Percentiles rank a stretch among this genome's conserved stretches.
Evolutionary conservation across 1,140 invertebrate genomes (phyloP).

Genomic region (Lucilia cuprina): DNA sequence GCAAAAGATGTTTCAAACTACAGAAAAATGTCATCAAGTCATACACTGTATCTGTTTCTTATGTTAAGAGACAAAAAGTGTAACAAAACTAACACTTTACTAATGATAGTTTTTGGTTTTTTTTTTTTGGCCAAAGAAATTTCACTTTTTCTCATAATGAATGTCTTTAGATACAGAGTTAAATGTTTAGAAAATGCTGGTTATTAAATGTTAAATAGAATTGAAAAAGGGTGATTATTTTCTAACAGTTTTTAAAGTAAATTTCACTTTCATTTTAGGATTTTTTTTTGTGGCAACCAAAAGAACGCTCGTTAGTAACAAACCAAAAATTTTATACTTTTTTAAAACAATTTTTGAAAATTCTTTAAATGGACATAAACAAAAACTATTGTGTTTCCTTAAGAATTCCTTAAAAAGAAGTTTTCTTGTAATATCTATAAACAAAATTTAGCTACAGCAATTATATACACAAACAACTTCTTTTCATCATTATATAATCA

Average conservation of each 20-base stretch:
- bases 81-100: background rate
- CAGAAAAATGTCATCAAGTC: background rate
- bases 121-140: background rate
- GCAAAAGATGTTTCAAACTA: background rate
- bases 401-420: too few species aligned
- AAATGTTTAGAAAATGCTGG: background rate
- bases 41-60: background rate
- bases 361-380: too few species aligned
- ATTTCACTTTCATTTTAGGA: too few species aligned
- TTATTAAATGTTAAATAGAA: background rate
- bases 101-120: background rate
- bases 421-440: too few species aligned
- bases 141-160: background rate
- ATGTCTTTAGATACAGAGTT: too few species aligned
- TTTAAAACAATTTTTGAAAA: background rate
- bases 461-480: constrained; percentile 13
- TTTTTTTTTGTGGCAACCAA: background rate
- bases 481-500: too few species aligned
- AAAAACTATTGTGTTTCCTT: too few species aligned
- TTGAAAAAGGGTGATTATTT: background rate
- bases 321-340: background rate
- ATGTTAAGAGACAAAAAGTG: background rate
- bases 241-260: too few species aligned
- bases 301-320: constrained; percentile 16
- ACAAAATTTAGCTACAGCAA: background rate